These are phyloP conservation scores for Danio albolineatus DNA, from an alignment of 2,797 vertebrate species.

Conservation along the genomic window DNA sequence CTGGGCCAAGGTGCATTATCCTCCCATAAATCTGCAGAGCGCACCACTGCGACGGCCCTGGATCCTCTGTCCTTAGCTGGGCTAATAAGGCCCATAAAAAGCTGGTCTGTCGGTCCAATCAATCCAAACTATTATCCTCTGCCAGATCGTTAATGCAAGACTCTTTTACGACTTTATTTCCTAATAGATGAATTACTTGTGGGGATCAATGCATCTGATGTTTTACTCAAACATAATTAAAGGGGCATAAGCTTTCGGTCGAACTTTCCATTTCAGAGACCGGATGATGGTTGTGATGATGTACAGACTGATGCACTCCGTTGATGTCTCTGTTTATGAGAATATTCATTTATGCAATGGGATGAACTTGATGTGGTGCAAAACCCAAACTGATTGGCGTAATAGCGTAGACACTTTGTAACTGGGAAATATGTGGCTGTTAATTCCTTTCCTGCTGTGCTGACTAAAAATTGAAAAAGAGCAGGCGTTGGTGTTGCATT, in stretches of 20 bases:
- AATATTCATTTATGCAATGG: conserved; percentile 31
- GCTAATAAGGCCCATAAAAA: conserved; percentile 57
- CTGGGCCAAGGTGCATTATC: conserved; percentile 64
- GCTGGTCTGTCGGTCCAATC: conserved; percentile 55
- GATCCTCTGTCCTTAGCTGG: conserved; percentile 48
- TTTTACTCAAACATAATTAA: conserved; percentile 59
- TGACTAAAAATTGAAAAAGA: conserved; percentile 30
- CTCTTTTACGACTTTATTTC: conserved; percentile 55
- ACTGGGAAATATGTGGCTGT: conserved; percentile 43
- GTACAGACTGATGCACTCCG: conserved; percentile 36
- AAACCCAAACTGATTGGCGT: conserved; percentile 25
- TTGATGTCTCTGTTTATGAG: conserved; percentile 47
- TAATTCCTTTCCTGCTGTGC: conserved; percentile 34
- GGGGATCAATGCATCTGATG: conserved; percentile 54
- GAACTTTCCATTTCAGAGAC: conserved; percentile 38
- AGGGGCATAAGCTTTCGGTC: conserved; percentile 50
- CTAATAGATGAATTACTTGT: conserved; percentile 54
- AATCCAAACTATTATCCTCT: conserved; percentile 37
- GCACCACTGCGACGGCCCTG: conserved; percentile 11
- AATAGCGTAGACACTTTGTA: conserved; percentile 14
- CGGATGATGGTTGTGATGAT: conserved; percentile 40
- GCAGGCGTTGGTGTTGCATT: neutral
- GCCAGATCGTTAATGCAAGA: conserved; percentile 53
- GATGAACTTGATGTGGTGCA: conserved; percentile 14
- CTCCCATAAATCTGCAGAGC: conserved; percentile 59